Base-by-base conservation (phyloP, 2,797 vertebrate genomes). In the Zenarchopterus dispar region DNA sequence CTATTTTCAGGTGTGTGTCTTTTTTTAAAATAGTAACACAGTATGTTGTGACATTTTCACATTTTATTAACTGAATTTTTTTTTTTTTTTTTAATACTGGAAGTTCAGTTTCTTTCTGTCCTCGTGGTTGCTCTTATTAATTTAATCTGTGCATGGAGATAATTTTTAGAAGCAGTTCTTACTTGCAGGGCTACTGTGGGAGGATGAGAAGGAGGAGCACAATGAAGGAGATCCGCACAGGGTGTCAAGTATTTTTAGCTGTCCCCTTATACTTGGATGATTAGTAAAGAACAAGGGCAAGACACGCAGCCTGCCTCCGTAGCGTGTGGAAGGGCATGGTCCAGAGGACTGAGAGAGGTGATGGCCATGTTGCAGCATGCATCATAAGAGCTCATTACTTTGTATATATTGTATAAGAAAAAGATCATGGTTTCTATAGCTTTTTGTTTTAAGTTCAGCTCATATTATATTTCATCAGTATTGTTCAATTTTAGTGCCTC, bases 191-290 rank as follows among this genome's bases (percentile, higher is more conserved):
- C 58, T 63, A 46, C 72, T 74, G 83, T 81, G 77, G 84, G 78
- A 85, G 83, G 79, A 78, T 46, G 68, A 84, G 63, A 17, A 81
- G 70, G 78, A 84, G 85, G 77, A 81, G 76, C 68, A 78, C 71
- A 72, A 67, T 75, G 67, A 72, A 86, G 72, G 75, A 82, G 82
- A 85, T 84, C 81, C 73, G 85, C 68, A 62, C 75, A 49, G 74
- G 65, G 80, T 77, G 82, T 75, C 3, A 51, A 70, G 70, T 90
- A 89, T 90, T 86, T 91, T 86, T 90, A 88, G 79, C 75, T 62
- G 73, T 87, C 63, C 65, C 68, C 75, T 87, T 80, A 62, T 69
- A 61, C 76, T 63, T 70, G 41, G 31, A 64, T 56, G 76, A 85
- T 80, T 87, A 86, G 78, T 75, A 70, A 80, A 88, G 81, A 80